Base-by-base conservation (phyloP, 2,797 vertebrate genomes). In the Chanos chanos region DNA sequence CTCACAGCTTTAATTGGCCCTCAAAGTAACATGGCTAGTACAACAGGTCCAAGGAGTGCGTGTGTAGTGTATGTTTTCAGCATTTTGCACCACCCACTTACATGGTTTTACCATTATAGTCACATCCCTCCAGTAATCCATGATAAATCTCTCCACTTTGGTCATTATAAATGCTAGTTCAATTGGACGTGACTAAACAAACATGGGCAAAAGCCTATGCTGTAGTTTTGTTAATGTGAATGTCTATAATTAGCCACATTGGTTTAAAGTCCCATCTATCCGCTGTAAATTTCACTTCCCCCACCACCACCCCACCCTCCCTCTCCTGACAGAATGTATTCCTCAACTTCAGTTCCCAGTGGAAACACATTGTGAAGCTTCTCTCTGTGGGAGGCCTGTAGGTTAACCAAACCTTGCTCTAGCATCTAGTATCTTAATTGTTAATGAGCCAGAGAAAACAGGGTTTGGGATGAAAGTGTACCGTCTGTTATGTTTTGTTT, bases 1-100 rank as follows among this genome's bases (percentile, higher is more conserved):
- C 64, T 68, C 22, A 16, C 33, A 10, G 61, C 73, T 75, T 66
- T 49, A 68, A 53, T 63, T 60, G 40, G 62, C 45, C 58, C 57
- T 49, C 59, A 15, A 61, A 15, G 13, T 75, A 72, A 81, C 83
- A 81, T 82, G 85, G 79, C 80, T 71, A 67, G 21, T 64, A 57
- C 61, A 53, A 57, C 48, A 22, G 67, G 66, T 76, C 78, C 77
- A 61, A 74, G 73, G 70, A 70, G 65, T 68, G 55, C 49, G 13
- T 68, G 59, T 74, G 64, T 61, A 25, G 21, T 18, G 57, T 13
- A 55, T 72, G 61, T 61, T 65, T 73, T 73, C 71, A 79, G 64
- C 74, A 57, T 68, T 63, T 57, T 68, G 59, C 68, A 76, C 72
- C 55, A 48, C 7, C 51, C 74, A 22, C 40, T 62, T 64, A 50